Conservation (phyloP, 1,140 invertebrate genomes). For the Brachionus calyciflorus region DNA sequence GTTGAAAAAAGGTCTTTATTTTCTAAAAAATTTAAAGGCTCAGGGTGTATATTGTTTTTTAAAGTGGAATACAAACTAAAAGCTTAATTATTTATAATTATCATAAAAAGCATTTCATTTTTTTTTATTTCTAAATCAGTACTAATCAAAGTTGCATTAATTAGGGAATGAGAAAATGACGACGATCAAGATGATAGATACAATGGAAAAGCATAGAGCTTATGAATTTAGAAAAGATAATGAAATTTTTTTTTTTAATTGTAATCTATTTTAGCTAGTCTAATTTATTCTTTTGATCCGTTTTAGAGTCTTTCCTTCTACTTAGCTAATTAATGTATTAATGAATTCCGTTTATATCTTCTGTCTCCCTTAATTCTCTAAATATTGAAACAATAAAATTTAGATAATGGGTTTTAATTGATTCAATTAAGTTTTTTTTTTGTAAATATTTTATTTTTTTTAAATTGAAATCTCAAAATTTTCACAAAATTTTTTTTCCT, state of each 20-base stretch:
- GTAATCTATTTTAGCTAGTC: slow-evolving; percentile 15
- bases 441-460: background rate
- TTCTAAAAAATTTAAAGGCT: no score
- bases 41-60: slow-evolving; percentile 22
- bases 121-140: background rate
- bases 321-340: no score
- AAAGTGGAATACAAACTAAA: slow-evolving; percentile 5
- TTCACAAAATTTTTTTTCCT: background rate
- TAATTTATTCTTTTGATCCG: slow-evolving; percentile 15
- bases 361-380: background rate
- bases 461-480: background rate
- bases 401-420: slow-evolving; percentile 37
- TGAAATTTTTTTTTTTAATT: no score
- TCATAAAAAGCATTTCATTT: slow-evolving; percentile 36
- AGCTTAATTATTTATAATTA: slow-evolving; percentile 39
- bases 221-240: slow-evolving; percentile 26
- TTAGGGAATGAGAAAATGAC: slow-evolving; percentile 17
- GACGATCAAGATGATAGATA: slow-evolving; percentile 4
- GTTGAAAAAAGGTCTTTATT: no score
- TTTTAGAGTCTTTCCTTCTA: no score
- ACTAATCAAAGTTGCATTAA: slow-evolving; percentile 35
- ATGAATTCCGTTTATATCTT: no score
- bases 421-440: slow-evolving; percentile 5
- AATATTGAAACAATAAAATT: slow-evolving; percentile 40
- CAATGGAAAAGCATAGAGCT: no score